Base-by-base conservation (phyloP, 1,140 invertebrate genomes). In the Hydropsyche tenuis region DNA sequence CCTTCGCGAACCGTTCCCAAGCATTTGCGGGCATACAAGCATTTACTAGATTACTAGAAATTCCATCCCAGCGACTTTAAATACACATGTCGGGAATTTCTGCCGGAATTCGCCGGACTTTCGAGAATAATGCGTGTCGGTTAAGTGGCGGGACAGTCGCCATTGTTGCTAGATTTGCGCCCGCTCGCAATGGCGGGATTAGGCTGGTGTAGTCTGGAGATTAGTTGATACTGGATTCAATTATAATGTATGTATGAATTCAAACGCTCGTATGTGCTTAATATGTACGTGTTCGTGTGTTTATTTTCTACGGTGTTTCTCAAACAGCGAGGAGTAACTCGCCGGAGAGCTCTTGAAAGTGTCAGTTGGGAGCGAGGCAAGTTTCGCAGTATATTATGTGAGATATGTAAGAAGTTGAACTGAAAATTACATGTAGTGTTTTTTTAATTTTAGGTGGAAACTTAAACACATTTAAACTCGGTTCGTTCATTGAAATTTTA, bases 171-270 rank as follows among this genome's bases (percentile, higher is more conserved):
- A 60, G 43, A 69, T 69, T 68, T 69, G 43, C 27, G 51, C 46
- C 16, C 51, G 51, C 70, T 74, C 60, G 66, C 73, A 70, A 74
- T 74, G 70, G 69, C 48, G 25, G 56, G 53, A 74, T 53, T 66
- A 65, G 74, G 18, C 25, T 37, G 30, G 30, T 37, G 30, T 37
- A 3, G 30, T n/a, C 63, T 65, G 30, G n/a, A 23, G 63, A 65
- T 65, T 65, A 65, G 30, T 12, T 68, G 65, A 45, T 68, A 48
- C 43, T 14, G 12, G 45, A 68, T 68, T 68, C 65, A 68, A 68
- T 68, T 68, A 48, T 68, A 68, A 22, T 7, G 45, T 37, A 37
- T 37, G 30, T 37, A 37, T 37, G 9, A 37, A 4, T 37, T 37
- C 9, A 37, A 4, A 9, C 9, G 9, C 30, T 37, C 30, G n/a